These are phyloP conservation scores for Phylloscopus trochilus DNA, from an alignment of 2,113 vertebrate species.

Conservation along the genomic window DNA sequence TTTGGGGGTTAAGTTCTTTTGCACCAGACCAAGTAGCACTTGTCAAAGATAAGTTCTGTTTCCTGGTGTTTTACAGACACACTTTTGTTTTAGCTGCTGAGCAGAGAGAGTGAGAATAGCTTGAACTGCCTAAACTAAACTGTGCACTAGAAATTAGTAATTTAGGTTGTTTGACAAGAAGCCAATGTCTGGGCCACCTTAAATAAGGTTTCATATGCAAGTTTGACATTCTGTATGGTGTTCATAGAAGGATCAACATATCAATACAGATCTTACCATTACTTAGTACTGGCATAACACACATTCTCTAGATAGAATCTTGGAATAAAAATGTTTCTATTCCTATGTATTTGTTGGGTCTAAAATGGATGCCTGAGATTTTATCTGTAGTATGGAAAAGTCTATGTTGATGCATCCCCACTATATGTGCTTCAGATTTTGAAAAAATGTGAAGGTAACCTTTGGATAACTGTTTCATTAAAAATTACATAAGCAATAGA, in stretches of 20 bases:
- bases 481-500: constrained; percentile 40
- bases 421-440: neutral
- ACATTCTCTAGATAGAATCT: neutral
- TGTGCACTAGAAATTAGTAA: constrained; percentile 5
- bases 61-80: constrained; percentile 59
- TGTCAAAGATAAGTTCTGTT: constrained; percentile 59
- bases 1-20: constrained; percentile 54
- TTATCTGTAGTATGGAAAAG: neutral
- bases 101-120: constrained; percentile 58
- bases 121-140: constrained; percentile 47
- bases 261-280: neutral
- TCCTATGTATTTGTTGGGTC: neutral
- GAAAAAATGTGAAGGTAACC: neutral
- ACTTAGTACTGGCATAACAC: neutral
- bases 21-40: constrained; percentile 40
- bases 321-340: neutral
- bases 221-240: neutral
- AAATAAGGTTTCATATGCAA: neutral
- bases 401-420: neutral
- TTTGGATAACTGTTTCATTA: neutral
- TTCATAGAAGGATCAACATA: neutral
- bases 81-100: constrained; percentile 53
- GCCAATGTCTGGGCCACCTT: neutral
- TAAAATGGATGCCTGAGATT: neutral
- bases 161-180: neutral